A percentile compares a stretch with the other conserved stretches of the same genome.
phyloP scores from a whole-genome alignment of 53 echinoderm and acorn worm genomes.

The Echinometra lucunter region DNA sequence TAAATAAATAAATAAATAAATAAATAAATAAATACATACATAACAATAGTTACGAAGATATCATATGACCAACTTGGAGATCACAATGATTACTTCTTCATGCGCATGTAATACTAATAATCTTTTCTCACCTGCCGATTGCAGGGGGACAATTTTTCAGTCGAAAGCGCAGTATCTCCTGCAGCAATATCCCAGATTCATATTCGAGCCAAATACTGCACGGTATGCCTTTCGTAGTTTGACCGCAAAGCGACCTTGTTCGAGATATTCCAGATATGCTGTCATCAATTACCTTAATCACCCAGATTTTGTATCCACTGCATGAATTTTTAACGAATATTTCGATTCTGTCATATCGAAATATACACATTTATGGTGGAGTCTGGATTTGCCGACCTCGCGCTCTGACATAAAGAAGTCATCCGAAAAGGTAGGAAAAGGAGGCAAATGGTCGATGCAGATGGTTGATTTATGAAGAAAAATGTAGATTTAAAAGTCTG shows the following conservation, averaged over 20 bases:
- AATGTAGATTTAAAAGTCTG: no score
- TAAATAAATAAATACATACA: no score
- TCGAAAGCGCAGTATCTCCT: not conserved
- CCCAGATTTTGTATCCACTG: not conserved
- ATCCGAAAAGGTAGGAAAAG: not conserved
- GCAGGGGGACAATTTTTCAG: not conserved
- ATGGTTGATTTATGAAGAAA: no score
- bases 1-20: no score
- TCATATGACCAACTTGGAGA: not conserved
- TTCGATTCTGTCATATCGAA: not conserved
- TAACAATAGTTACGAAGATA: not conserved
- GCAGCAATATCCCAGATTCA: not conserved
- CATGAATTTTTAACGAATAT: not conserved
- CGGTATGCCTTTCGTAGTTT: not conserved
- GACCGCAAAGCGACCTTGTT: slow-evolving; percentile 40
- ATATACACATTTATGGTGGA: not conserved
- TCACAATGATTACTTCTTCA: not conserved
- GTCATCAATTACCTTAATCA: slow-evolving; percentile 36
- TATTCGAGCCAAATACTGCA: not conserved
- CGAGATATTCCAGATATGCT: not conserved
- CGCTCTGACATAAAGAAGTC: not conserved
- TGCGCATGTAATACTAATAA: not conserved
- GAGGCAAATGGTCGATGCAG: not conserved
- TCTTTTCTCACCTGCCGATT: not conserved
- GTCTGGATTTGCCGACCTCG: not conserved